Base-by-base conservation (phyloP, 2,113 vertebrate genomes). In the Phyllostomus discolor region DNA sequence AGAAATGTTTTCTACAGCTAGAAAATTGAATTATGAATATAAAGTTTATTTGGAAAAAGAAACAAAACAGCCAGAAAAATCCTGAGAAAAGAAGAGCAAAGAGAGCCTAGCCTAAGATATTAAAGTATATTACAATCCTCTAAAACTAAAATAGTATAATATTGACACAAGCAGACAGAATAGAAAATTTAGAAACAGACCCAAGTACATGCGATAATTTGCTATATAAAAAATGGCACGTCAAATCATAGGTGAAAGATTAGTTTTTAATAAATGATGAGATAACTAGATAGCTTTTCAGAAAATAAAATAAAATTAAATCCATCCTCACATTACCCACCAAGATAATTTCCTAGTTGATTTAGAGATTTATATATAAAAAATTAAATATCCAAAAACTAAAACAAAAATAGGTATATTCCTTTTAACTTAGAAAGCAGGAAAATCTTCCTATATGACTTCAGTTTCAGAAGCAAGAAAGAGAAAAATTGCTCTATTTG, bases 271-370 rank as follows among this genome's bases (percentile, higher is more conserved):
- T 79, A 88, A 91, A 73, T 87, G 11, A 5, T 70, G 62, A 87
- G 54, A 79, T 52, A 91, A 84, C 38, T 52, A 59, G 14, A 82
- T 31, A 70, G 62, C 33, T 22, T n/a, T 88, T 84, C 50, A 38
- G 15, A 88, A 95, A 88, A 84, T 43, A 93, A 95, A 79, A 86
- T 38, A 46, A 76, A 95, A 94, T 67, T 84, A 31, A 82, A 76
- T 67, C 16, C 26, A 64, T 31, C 28, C 22, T 79, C n/a, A 66
- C 12, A 78, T 9, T 70, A 76, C 16, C 26, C 6, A 41, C 35
- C 41, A 83, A 80, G 54, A 35, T 59, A 88, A 91, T 41, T 67
- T 79, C 31, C 72, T 94, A 91, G 57, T 4, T 89, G 46, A 72
- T 81, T 75, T 14, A 75, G 28, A 69, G 35, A 90, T 48, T 75